Evolutionary conservation across 2,888 invertebrate species (phyloP).

Genomic region (Acrocyrtus sp.): DNA sequence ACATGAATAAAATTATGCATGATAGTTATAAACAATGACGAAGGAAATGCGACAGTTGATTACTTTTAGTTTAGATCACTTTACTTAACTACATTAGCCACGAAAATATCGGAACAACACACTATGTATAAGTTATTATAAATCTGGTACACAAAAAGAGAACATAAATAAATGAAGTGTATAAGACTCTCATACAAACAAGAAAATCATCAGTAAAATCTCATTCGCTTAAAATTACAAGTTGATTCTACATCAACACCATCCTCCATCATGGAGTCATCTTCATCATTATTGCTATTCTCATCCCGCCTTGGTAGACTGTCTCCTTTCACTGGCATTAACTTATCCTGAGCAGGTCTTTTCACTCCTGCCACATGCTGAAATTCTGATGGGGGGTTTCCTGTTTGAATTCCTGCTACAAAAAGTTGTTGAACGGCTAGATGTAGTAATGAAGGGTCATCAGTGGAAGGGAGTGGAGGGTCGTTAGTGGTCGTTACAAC

Average conservation of each 20-base stretch:
- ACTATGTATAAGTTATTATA: too few relatives aligned
- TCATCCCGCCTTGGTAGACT: neutral
- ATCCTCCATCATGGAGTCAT: slow-evolving; percentile 36
- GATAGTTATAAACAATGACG: too few relatives aligned
- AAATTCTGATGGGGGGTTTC: neutral
- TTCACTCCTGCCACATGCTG: slow-evolving; percentile 25
- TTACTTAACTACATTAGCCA: too few relatives aligned
- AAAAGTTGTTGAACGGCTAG: slow-evolving; percentile 25
- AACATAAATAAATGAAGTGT: too few relatives aligned
- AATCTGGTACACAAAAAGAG: too few relatives aligned
- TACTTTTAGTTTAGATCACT: too few relatives aligned
- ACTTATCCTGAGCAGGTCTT: slow-evolving; percentile 14
- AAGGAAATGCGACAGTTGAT: too few relatives aligned
- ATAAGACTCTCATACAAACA: too few relatives aligned
- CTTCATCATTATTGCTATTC: slow-evolving; percentile 1
- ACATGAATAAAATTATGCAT: too few relatives aligned
- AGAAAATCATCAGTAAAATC: slow-evolving; percentile 39
- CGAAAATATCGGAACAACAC: too few relatives aligned
- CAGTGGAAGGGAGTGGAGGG: neutral
- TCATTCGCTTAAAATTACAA: slow-evolving; percentile 36
- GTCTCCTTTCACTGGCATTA: neutral
- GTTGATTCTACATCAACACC: slow-evolving; percentile 5
- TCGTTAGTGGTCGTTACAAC: neutral
- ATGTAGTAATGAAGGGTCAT: slow-evolving; percentile 27
- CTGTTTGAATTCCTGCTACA: neutral